These are phyloP conservation scores for Diachrysia chrysitis DNA, from an alignment of 2,888 invertebrate genomes.

Conservation along the genomic window DNA sequence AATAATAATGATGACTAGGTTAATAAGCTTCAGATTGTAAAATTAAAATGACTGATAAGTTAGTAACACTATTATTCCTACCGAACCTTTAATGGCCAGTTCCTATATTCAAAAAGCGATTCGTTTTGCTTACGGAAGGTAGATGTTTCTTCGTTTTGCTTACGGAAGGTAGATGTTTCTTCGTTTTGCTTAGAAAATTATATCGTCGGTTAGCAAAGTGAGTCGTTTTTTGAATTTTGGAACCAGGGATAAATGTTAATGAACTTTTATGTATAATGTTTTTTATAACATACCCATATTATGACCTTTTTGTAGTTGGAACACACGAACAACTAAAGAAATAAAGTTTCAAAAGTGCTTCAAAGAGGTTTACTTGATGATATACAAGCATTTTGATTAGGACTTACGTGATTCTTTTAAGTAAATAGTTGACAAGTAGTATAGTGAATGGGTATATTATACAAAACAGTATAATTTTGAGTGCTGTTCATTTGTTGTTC, in stretches of 20 bases:
- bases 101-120: no score
- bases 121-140: no score
- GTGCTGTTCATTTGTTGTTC: constrained; percentile 50
- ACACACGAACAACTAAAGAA: no score
- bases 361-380: no score
- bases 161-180: no score
- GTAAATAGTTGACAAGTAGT: constrained; percentile 34
- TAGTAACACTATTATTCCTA: constrained; percentile 10
- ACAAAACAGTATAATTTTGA: constrained; percentile 32
- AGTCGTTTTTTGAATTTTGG: no score
- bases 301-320: background rate
- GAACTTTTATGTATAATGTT: background rate
- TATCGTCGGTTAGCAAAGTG: no score
- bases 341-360: no score
- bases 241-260: constrained; percentile 8
- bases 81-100: background rate
- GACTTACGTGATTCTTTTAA: constrained; percentile 16
- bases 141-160: no score
- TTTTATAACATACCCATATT: constrained; percentile 3
- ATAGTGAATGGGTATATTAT: constrained; percentile 51
- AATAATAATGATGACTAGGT: constrained; percentile 43
- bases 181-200: no score
- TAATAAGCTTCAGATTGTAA: constrained; percentile 34
- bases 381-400: no score
- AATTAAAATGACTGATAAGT: constrained; percentile 30